phyloP scores from a whole-genome alignment of 2,113 vertebrate genomes.

The Semnornis frantzii region DNA sequence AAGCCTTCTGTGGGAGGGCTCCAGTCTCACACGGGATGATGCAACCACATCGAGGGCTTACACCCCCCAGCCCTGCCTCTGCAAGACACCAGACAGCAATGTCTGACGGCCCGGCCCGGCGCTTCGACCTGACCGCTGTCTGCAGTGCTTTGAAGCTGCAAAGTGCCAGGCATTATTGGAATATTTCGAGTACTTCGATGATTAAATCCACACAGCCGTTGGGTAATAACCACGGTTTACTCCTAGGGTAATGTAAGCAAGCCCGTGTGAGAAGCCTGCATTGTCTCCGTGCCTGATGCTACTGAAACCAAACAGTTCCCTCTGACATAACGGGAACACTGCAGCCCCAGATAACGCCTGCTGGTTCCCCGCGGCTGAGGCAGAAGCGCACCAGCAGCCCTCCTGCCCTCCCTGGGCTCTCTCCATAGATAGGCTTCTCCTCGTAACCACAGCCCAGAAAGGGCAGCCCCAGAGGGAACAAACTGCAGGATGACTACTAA shows the following conservation, averaged over 20 bases:
- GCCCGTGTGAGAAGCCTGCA: constrained; percentile 34
- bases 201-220: constrained; percentile 27
- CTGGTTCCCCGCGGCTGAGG: rapidly evolving
- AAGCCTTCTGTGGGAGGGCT: background rate
- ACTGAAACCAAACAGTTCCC: constrained; percentile 25
- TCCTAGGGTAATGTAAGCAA: constrained; percentile 2
- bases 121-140: constrained; percentile 48
- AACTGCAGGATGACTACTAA: background rate
- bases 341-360: background rate
- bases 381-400: background rate
- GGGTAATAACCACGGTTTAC: constrained; percentile 27
- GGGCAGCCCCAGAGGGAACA: background rate
- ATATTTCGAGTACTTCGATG: constrained; percentile 57
- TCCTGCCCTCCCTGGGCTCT: rapidly evolving
- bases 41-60: background rate
- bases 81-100: background rate
- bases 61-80: background rate
- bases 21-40: background rate
- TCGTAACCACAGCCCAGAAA: rapidly evolving
- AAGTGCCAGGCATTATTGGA: constrained; percentile 47
- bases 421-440: rapidly evolving
- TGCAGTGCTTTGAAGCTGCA: constrained; percentile 46
- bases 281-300: constrained; percentile 2
- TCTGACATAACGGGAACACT: constrained; percentile 35
- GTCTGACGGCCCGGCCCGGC: constrained; percentile 41